phyloP scores from a whole-genome alignment of 2,888 invertebrate genomes.

The Nomada flava region DNA sequence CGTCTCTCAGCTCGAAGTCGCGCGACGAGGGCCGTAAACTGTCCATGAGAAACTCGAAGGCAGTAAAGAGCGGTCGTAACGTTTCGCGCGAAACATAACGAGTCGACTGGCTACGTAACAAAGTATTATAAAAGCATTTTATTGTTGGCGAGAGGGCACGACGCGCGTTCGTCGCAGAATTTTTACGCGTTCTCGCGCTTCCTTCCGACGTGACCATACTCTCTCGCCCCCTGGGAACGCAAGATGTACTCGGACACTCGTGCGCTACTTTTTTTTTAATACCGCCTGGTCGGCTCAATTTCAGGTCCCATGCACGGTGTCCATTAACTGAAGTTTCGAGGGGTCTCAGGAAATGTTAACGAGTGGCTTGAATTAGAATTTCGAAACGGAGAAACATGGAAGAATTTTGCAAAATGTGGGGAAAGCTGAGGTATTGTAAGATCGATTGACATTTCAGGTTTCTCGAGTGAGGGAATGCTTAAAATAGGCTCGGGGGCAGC shows the following conservation, averaged over 20 bases:
- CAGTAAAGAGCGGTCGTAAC: conserved; percentile 75
- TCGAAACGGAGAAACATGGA: no score
- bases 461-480: no score
- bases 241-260: conserved; percentile 8
- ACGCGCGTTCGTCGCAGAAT: conserved; percentile 31
- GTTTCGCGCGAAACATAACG: conserved; percentile 25
- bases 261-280: neutral
- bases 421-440: no score
- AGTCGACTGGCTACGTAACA: conserved; percentile 36
- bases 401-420: no score
- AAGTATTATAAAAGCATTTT: conserved; percentile 56
- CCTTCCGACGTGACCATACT: conserved; percentile 23
- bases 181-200: conserved; percentile 46
- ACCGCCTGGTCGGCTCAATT: neutral
- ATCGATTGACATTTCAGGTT: no score
- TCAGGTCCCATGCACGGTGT: neutral
- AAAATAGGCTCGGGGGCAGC: no score
- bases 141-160: conserved; percentile 22
- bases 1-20: conserved; percentile 37
- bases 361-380: no score
- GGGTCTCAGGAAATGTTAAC: no score
- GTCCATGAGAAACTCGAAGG: conserved; percentile 72
- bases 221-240: neutral
- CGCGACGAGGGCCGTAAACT: conserved; percentile 71
- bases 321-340: no score